These are phyloP conservation scores for Strix occidentalis DNA, from an alignment of 2,797 vertebrate species.

Conservation along the genomic window DNA sequence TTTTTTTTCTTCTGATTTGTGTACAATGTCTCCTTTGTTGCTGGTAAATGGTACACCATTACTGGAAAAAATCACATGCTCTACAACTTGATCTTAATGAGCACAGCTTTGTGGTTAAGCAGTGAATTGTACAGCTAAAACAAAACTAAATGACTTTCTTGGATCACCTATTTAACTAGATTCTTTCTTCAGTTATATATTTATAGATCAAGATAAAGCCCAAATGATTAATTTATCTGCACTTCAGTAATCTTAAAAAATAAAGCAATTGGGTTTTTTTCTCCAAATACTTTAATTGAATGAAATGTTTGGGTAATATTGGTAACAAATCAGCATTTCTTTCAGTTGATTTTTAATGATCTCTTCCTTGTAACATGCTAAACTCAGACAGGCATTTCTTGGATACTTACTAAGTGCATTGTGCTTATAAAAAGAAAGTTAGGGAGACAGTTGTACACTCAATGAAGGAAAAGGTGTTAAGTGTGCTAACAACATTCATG, in stretches of 20 bases:
- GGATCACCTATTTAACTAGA: not conserved
- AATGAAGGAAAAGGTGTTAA: not conserved
- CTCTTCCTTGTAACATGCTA: not conserved
- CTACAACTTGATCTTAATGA: slow-evolving; percentile 25
- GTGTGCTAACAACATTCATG: not conserved
- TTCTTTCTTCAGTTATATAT: not conserved
- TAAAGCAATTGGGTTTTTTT: not conserved
- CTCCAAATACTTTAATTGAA: not conserved
- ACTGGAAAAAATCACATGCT: slow-evolving; percentile 2
- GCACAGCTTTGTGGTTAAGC: not conserved
- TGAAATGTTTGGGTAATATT: not conserved
- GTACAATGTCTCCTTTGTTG: not conserved
- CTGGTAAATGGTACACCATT: not conserved
- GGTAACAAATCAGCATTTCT: not conserved
- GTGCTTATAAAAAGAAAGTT: not conserved
- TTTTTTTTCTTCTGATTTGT: not conserved
- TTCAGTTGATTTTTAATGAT: not conserved
- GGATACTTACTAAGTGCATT: not conserved
- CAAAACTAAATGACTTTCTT: not conserved
- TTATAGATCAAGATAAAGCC: not conserved
- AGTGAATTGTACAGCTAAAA: slow-evolving; percentile 12
- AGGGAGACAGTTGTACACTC: not conserved
- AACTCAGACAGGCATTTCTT: not conserved
- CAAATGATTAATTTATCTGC: not conserved
- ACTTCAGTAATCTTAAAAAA: not conserved